Evolutionary conservation across 2,888 invertebrate species (phyloP).

Genomic region (Machimus rusticus): DNA sequence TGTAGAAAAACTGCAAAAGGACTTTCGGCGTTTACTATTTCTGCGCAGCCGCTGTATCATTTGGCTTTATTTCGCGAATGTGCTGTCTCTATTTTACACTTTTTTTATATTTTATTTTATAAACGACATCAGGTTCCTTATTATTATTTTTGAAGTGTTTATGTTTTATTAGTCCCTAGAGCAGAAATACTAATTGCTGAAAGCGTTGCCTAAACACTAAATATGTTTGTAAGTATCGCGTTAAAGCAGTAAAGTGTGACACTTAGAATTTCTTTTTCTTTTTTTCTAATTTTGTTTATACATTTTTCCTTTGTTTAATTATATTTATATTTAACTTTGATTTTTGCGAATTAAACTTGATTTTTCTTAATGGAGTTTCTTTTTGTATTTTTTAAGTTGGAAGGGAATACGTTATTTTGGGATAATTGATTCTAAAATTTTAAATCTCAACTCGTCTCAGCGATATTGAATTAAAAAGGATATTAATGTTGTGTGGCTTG

Average conservation of each 20-base stretch:
- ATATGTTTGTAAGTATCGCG: neutral
- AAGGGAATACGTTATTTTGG: neutral
- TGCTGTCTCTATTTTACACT: neutral
- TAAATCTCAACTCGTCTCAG: neutral
- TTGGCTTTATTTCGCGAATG: neutral
- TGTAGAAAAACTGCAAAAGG: neutral
- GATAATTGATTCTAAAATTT: neutral
- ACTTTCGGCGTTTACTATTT: conserved; percentile 27
- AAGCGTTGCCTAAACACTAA: neutral
- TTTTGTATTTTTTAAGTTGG: neutral
- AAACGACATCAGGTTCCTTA: neutral
- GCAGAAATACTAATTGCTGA: neutral
- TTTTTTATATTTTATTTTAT: neutral
- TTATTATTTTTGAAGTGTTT: neutral
- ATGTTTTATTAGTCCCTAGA: neutral
- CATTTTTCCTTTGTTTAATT: neutral
- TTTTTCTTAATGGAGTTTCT: neutral
- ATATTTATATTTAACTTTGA: neutral
- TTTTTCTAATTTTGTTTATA: neutral
- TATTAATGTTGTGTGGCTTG: neutral
- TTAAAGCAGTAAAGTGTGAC: neutral
- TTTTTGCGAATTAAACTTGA: neutral
- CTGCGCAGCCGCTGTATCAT: neutral
- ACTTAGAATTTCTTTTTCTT: neutral
- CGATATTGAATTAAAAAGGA: neutral